Base-by-base conservation (phyloP, 2,113 vertebrate species). In the Pterocles burchelli region DNA sequence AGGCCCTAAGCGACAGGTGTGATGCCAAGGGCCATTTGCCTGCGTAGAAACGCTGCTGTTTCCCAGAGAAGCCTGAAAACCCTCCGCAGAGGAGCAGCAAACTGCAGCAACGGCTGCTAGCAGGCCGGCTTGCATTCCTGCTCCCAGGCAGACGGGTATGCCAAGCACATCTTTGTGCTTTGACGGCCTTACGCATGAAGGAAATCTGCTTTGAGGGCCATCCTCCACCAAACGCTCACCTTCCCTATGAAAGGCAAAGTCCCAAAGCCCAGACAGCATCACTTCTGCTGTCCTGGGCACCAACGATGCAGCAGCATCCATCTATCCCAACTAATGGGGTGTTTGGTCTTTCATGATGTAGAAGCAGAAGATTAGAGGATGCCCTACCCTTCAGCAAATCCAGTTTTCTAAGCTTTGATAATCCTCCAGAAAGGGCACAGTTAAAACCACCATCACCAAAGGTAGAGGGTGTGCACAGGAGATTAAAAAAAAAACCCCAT, bases 21-120 rank as follows among this genome's bases (percentile, higher is more conserved):
- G 31, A 43, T 41, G 77, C 17, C 66, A 55, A 55, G n/a, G 17
- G 25, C 67, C 19, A 9, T 9, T 43, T 12, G 21, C 36, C 36
- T 21, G 24, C 0, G 0, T 28, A 38, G 57, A 63, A 74, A 51
- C 0, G 0, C 29, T 59, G 45, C 1, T 3, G 17, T 26, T 83
- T 46, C 58, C 57, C 52, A 78, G 31, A 55, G 21, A 17, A 92
- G 57, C 45, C 55, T 16, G 29, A 36, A 58, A 85, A n/a, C 13
- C 48, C 68, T 52, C 43, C 58, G 54, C 54, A 83, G 24, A 65
- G 21, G 36, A 77, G 52, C 33, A 59, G 51, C 1, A 3, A 73
- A 66, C 0, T 2, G 52, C 65, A 77, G 72, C 59, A 26, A 43
- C 0, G 0, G 38, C 14, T 55, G 48, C 21, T 15, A 49, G 66